phyloP scores from a whole-genome alignment of 1,140 invertebrate genomes.

The Thaumetopoea pityocampa region DNA sequence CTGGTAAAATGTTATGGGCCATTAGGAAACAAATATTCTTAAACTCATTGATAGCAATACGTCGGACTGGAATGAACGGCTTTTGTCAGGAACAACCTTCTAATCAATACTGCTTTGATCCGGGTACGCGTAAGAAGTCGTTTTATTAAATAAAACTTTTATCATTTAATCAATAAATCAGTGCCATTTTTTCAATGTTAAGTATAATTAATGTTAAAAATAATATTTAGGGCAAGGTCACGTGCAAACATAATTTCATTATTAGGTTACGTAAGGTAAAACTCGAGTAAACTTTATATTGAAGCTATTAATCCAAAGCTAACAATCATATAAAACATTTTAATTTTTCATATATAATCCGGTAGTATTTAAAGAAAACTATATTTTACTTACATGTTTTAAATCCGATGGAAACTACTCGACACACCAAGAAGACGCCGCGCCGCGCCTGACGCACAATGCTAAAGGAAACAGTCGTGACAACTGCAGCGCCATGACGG shows the following conservation, averaged over 20 bases:
- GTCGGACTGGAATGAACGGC: not conserved
- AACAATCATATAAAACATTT: no score
- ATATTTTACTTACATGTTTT: conserved; percentile 61
- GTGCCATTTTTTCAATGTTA: conserved; percentile 3
- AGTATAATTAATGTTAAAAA: conserved; percentile 24
- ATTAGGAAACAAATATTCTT: no score
- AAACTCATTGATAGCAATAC: not conserved
- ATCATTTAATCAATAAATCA: not conserved
- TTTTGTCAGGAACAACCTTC: not conserved
- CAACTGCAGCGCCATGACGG: conserved; percentile 53
- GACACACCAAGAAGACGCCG: conserved; percentile 60
- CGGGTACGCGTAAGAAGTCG: conserved; percentile 5
- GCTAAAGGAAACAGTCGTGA: conserved; percentile 54
- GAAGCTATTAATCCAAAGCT: no score
- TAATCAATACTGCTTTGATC: conserved; percentile 27
- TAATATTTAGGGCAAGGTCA: conserved; percentile 61
- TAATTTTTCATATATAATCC: no score
- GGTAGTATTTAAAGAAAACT: conserved; percentile 7
- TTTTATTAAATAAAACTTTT: not conserved
- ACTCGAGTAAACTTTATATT: no score
- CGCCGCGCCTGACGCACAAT: conserved; percentile 69
- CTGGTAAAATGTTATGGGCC: not conserved
- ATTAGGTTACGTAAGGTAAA: conserved; percentile 69
- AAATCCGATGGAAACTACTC: conserved; percentile 57
- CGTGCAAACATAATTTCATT: conserved; percentile 68